Base-by-base conservation (phyloP, 1,140 invertebrate genomes). In the Kradibia gibbosae region DNA sequence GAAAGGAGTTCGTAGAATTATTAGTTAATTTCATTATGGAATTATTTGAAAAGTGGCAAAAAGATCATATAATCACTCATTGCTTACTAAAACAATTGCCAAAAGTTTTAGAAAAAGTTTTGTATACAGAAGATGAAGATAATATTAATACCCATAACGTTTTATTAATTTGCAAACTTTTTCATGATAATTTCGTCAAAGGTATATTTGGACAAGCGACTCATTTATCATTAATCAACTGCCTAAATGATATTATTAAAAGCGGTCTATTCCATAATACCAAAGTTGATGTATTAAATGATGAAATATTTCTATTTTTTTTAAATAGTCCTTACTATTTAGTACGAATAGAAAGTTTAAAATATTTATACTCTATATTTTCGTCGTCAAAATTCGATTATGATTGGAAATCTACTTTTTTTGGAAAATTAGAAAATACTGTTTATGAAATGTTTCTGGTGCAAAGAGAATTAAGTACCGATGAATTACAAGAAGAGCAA, bases 321-420 rank as follows among this genome's bases (percentile, higher is more conserved):
- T 70, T 91, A 17, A 84, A 73, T 0, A 89, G 83, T 84, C 83
- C 87, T 39, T 91, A 87, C 65, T 88, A 89, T 83, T 80, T 88
- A 17, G 88, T 92, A 3, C 86, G 91, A 28, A 85, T 91, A 39
- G 84, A 90, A 82, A 86, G 88, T 5, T 83, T 92, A 1, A 87
- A 85, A 72, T 86, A 86, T 76, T n/a, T 88, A 34, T 57, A 90
- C 85, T 73, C 88, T 71, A 80, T 89, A 74, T 88, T 87, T 76
- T 76, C 84, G 65, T 82, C 82, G 36, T 67, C 81, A n/a, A n/a
- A 85, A 3, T 67, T 90, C 0, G 55, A 78, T 83, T 71, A 86
- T 4, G n/a, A 75, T 2, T 87, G 86, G 86, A 89, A 89, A 72
- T 75, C 84, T 62, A 75, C 8, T 31, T 89, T 90, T 39, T 90